A percentile compares a stretch with the other conserved stretches of the same genome.
phyloP scores from a whole-genome alignment of 2,888 invertebrate genomes.

The Anoplius nigerrimus region DNA sequence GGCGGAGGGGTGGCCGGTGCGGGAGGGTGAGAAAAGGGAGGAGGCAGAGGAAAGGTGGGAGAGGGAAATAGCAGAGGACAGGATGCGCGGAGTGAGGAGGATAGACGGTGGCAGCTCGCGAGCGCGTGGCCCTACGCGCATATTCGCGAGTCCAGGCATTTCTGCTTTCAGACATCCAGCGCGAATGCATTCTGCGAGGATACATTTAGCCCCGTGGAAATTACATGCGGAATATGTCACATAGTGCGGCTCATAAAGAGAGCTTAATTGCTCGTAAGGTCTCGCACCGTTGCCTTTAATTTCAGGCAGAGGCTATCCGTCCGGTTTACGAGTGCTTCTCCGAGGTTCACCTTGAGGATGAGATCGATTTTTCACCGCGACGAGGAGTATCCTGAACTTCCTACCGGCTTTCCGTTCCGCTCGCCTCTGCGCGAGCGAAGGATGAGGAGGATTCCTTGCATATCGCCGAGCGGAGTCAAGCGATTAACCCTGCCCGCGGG shows the following conservation, averaged over 20 bases:
- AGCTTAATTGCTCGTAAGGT: slow-evolving; percentile 48
- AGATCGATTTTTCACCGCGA: slow-evolving; percentile 35
- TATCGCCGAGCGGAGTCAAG: too few relatives aligned
- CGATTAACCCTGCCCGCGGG: too few relatives aligned
- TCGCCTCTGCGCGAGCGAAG: slow-evolving; percentile 9
- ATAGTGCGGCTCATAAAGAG: slow-evolving; percentile 46
- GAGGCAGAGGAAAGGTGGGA: neutral
- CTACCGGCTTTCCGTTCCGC: neutral
- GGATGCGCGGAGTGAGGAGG: slow-evolving; percentile 13
- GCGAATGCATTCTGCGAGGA: slow-evolving; percentile 12
- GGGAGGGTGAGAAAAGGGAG: neutral
- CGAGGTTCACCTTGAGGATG: slow-evolving; percentile 49
- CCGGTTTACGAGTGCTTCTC: slow-evolving; percentile 49
- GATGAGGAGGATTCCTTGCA: too few relatives aligned
- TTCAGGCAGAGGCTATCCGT: slow-evolving; percentile 35
- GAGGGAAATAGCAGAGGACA: neutral
- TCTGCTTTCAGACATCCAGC: too few relatives aligned
- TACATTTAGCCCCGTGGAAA: slow-evolving; percentile 29
- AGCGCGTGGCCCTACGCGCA: too few relatives aligned
- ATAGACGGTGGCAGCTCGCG: slow-evolving; percentile 9
- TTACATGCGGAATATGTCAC: slow-evolving; percentile 38
- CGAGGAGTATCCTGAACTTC: slow-evolving; percentile 14
- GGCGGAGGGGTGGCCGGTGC: neutral
- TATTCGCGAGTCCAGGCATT: too few relatives aligned
- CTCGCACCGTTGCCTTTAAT: slow-evolving; percentile 11